Evolutionary conservation across 2,888 invertebrate genomes (phyloP).

Genomic region (Melanophora roralis): DNA sequence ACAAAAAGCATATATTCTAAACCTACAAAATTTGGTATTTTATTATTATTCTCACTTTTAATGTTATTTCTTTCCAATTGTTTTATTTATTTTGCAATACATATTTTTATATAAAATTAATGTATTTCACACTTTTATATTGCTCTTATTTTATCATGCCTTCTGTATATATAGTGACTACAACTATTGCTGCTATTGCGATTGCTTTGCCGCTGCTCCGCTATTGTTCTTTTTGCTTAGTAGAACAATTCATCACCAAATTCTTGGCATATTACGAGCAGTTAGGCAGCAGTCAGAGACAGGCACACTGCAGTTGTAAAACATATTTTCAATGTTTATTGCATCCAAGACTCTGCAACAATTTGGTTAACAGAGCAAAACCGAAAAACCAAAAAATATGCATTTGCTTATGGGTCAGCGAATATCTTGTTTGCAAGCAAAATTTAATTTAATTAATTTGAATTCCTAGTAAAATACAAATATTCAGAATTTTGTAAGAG

Average conservation of each 20-base stretch:
- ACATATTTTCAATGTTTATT: background rate
- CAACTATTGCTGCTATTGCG: constrained; percentile 17
- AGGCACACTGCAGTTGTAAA: constrained; percentile 50
- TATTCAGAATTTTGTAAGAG: constrained; percentile 11
- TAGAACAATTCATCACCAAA: constrained; percentile 60
- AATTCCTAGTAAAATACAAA: constrained; percentile 46
- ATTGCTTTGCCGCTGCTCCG: background rate
- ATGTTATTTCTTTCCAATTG: constrained; percentile 6
- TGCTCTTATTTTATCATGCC: constrained; percentile 16
- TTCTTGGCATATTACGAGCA: constrained; percentile 58
- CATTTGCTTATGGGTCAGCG: constrained; percentile 60
- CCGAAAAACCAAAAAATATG: constrained; percentile 55
- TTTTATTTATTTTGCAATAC: constrained; percentile 8
- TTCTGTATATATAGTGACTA: constrained; percentile 15
- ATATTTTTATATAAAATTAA: constrained; percentile 35
- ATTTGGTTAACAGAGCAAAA: constrained; percentile 54
- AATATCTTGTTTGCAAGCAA: constrained; percentile 47
- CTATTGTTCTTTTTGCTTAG: constrained; percentile 12
- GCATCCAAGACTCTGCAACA: constrained; percentile 8
- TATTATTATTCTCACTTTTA: constrained; percentile 44
- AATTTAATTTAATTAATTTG: constrained; percentile 56
- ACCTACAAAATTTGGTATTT: constrained; percentile 39
- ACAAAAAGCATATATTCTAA: background rate
- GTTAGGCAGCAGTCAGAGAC: constrained; percentile 1
- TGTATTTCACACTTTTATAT: constrained; percentile 58